Base-by-base conservation (phyloP, 1,140 invertebrate species). In the Drosophila tristis region DNA sequence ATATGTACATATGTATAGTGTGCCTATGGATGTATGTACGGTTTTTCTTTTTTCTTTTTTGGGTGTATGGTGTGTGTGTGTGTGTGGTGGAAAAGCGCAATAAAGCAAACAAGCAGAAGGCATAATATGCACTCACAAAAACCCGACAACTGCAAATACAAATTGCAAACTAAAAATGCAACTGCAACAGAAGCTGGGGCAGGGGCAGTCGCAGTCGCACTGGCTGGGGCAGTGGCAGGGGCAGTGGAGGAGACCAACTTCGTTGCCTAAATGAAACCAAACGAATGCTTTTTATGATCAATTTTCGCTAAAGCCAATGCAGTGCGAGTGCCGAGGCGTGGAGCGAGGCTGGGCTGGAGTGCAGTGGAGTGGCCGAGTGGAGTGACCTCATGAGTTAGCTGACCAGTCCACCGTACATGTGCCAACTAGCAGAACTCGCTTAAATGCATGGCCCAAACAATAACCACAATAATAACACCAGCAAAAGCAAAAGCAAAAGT, bases 31-130 rank as follows among this genome's bases (percentile, higher is more conserved):
- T 35, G 51, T 26, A 42, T 39, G 31, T 29, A 54, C 55, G 44
- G 44, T 48, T 62, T 48, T 23, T 23, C 39, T 35, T 35, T 35
- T 35, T 35, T 35, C 35, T 39, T 39, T 39, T 39, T 39, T 13
- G n/a, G 55, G 47, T 31, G 16, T 48, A 48, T 53, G 31, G 15
- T 39, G 65, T 26, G 35, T 49, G 13, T 47, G 25, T 62, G 76
- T 20, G 20, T 20, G 20, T 20, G 20, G 20, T 79, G 74, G 57
- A 64, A 78, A 67, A 66, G 68, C 65, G 59, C 65, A 71, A 75
- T 81, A 87, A 81, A 78, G 74, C 78, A 87, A 86, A 81, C 74
- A 87, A 72, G 78, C 79, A 78, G 63, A 65, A 78, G 71, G 73
- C 74, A 86, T 78, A 71, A 84, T 72, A 60, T 74, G 54, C 74